A percentile compares a stretch with the other conserved stretches of the same genome.
These are phyloP conservation scores for Apamea epomidion DNA, from an alignment of 2,888 invertebrate species.

Conservation along the genomic window DNA sequence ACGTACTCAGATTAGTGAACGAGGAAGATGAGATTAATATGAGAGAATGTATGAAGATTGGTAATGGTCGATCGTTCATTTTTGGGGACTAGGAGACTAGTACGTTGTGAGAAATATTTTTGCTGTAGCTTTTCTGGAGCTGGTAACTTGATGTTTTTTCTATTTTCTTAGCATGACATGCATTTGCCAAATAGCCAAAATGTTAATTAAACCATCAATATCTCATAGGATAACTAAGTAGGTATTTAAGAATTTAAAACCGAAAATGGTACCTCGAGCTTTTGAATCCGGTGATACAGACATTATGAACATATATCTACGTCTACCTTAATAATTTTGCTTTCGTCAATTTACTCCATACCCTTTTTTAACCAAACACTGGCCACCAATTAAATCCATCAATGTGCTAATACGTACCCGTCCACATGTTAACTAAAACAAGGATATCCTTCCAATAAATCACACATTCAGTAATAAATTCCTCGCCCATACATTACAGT, in stretches of 20 bases:
- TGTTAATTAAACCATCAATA: background rate
- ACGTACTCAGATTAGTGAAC: conserved; percentile 46
- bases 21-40: conserved; percentile 23
- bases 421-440: conserved; percentile 59
- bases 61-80: background rate
- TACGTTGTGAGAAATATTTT: background rate
- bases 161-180: background rate
- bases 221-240: background rate
- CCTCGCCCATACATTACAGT: conserved; percentile 80
- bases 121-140: background rate
- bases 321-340: background rate
- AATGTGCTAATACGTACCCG: conserved; percentile 50
- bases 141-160: background rate
- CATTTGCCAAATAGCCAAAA: background rate
- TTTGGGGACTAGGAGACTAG: background rate
- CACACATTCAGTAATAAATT: conserved; percentile 75
- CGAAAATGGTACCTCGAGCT: background rate
- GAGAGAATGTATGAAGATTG: background rate
- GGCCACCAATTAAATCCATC: conserved; percentile 35
- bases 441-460: conserved; percentile 81
- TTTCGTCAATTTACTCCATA: background rate
- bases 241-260: background rate
- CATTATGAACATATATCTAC: background rate
- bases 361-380: conserved; percentile 25
- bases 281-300: background rate